Evolutionary conservation across 1,140 invertebrate species (phyloP).

Genomic region (Onthophagus taurus): DNA sequence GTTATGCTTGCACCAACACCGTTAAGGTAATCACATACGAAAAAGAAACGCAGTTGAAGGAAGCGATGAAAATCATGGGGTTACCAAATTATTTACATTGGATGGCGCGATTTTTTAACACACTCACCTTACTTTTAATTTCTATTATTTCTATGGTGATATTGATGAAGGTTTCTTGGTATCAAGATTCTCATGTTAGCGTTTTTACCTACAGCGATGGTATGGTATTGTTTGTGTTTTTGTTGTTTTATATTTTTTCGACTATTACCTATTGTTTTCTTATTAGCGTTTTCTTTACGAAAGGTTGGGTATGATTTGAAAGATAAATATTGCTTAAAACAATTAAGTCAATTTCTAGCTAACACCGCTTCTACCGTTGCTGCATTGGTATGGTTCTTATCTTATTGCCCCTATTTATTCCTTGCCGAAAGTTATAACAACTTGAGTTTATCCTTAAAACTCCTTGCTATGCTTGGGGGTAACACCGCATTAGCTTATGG

Average conservation of each 20-base stretch:
- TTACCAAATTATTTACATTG: slow-evolving; percentile 73
- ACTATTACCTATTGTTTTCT: slow-evolving; percentile 55
- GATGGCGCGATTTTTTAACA: slow-evolving; percentile 73
- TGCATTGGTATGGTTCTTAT: slow-evolving; percentile 59
- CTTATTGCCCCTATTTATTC: slow-evolving; percentile 60
- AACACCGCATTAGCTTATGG: slow-evolving; percentile 70
- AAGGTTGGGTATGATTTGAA: no score
- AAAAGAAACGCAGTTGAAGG: slow-evolving; percentile 55
- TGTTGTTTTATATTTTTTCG: slow-evolving; percentile 47
- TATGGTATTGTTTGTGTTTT: slow-evolving; percentile 48
- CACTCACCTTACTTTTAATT: slow-evolving; percentile 59
- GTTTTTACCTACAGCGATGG: slow-evolving; percentile 48
- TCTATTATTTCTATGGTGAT: slow-evolving; percentile 47
- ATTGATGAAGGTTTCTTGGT: slow-evolving; percentile 25
- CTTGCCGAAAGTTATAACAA: slow-evolving; percentile 48
- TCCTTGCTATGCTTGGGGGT: slow-evolving; percentile 51
- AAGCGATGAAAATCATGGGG: slow-evolving; percentile 86
- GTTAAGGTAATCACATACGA: slow-evolving; percentile 55
- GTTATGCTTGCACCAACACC: slow-evolving; percentile 64
- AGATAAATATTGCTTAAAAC: no score
- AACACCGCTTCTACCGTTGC: slow-evolving; percentile 59
- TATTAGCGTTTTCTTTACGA: slow-evolving; percentile 56
- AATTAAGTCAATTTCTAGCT: no score
- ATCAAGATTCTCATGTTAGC: slow-evolving; percentile 8
- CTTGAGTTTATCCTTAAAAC: slow-evolving; percentile 41